Percentiles rank a stretch among this genome's conserved stretches.
Conservation (phyloP, 2,888 invertebrate species). For the Eupithecia insigniata region DNA sequence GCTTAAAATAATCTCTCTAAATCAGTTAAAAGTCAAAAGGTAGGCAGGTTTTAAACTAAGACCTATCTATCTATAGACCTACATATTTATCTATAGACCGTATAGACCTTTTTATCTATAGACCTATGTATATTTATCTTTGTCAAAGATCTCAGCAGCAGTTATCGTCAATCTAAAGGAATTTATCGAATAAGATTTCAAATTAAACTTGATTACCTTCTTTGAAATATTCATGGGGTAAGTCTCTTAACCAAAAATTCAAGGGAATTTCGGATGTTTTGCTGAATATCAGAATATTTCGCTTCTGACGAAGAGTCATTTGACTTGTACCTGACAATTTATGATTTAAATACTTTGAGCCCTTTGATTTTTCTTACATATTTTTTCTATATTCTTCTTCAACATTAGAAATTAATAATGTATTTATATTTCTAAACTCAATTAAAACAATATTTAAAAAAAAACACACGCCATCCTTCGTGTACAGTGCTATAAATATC, state of each 20-base stretch:
- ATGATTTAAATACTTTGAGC: not conserved
- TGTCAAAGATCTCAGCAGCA: not conserved
- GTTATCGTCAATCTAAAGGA: not conserved
- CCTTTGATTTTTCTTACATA: not conserved
- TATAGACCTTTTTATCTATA: too few relatives aligned
- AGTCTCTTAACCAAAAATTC: constrained; percentile 32
- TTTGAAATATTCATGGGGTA: constrained; percentile 40
- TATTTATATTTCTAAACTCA: too few relatives aligned
- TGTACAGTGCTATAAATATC: not conserved
- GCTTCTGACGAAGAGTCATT: not conserved
- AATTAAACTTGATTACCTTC: constrained; percentile 35
- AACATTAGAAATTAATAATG: too few relatives aligned
- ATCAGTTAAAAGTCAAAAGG: too few relatives aligned
- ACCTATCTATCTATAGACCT: too few relatives aligned
- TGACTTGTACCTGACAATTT: not conserved
- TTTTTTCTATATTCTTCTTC: not conserved
- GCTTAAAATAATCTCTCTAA: too few relatives aligned
- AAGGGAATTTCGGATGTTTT: constrained; percentile 22
- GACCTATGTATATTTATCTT: too few relatives aligned
- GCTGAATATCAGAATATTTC: constrained; percentile 14
- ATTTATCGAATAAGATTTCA: constrained; percentile 27
- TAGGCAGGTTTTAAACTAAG: not conserved
- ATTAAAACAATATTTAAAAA: too few relatives aligned
- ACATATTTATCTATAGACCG: too few relatives aligned
- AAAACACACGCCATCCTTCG: not conserved